These are phyloP conservation scores for Palaemon carinicauda DNA, from an alignment of 1,140 invertebrate species.

Conservation along the genomic window DNA sequence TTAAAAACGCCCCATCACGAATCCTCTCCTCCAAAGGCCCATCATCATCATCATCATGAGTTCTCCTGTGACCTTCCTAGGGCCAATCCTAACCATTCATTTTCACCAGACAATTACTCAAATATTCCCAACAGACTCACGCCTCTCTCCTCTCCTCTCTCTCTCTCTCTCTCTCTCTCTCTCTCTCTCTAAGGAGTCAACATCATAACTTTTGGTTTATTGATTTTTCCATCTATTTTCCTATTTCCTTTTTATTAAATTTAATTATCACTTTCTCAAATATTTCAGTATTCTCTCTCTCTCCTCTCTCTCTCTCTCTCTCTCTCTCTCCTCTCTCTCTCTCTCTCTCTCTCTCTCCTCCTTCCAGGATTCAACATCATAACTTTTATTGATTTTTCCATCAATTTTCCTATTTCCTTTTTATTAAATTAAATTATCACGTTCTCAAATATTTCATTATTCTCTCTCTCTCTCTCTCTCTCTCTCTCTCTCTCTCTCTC, in stretches of 20 bases:
- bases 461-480: background rate
- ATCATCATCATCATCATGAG: too few species aligned
- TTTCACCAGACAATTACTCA: background rate
- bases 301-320: constrained; percentile 2
- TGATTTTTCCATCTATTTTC: too few species aligned
- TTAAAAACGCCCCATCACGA: too few species aligned
- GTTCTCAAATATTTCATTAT: too few species aligned
- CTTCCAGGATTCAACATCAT: background rate
- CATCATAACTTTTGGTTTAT: too few species aligned
- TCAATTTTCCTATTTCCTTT: too few species aligned
- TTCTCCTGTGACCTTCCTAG: too few species aligned
- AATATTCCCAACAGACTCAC: background rate
- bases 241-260: background rate
- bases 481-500: constrained; percentile 3
- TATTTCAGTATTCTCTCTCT: background rate
- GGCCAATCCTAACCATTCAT: background rate
- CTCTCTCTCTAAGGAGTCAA: too few species aligned
- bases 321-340: background rate
- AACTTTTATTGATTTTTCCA: background rate
- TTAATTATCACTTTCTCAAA: background rate
- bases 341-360: background rate
- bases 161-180: constrained; percentile 16
- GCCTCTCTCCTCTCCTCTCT: background rate
- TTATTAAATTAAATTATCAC: too few species aligned
- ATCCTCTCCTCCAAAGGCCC: too few species aligned